Base-by-base conservation (phyloP, 2,888 invertebrate species). In the Vesta saturnalis region DNA sequence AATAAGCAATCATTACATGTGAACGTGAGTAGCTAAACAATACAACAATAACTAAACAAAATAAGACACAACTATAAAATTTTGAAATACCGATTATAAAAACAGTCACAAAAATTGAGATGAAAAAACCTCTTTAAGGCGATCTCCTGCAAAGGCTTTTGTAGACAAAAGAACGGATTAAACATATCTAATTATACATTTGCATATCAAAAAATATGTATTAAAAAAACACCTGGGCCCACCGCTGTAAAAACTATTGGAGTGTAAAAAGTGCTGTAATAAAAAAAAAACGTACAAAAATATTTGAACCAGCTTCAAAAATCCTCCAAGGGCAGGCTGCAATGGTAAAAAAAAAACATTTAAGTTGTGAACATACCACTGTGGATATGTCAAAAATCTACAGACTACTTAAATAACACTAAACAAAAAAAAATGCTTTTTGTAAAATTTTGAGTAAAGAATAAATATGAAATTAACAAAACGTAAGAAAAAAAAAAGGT, bases 1-100 rank as follows among this genome's bases (percentile, higher is more conserved):
- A 80, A 81, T 80, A 83, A 83, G 83, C 84, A 89, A 89, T 89
- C 89, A 89, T 88, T 89, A 89, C 89, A 89, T 89, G 89, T 89
- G 89, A 89, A 88, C 87, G 89, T 89, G 89, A 89, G 89, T 89
- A 89, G 87, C 83, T 83, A 83, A 81, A 82, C 80, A 82, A 80
- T 80, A 83, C 78, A 79, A 80, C 80, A 81, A 79, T 71, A 77
- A 78, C 74, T 74, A 80, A 78, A 81, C 71, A 78, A 77, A 78
- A 76, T 75, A 78, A 78, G 73, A 78, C 74, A 77, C 75, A 78
- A 76, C 73, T 74, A 78, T 69, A 70, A 74, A 75, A 73, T 75
- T 76, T 74, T 76, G 71, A 75, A 74, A 77, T 76, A 77, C 75
- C 74, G 74, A 77, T 64, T 73, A 70, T 49, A 71, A 76, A 77